Evolutionary conservation across 2,797 vertebrate species (phyloP).

Genomic region (Lateolabrax maculatus): DNA sequence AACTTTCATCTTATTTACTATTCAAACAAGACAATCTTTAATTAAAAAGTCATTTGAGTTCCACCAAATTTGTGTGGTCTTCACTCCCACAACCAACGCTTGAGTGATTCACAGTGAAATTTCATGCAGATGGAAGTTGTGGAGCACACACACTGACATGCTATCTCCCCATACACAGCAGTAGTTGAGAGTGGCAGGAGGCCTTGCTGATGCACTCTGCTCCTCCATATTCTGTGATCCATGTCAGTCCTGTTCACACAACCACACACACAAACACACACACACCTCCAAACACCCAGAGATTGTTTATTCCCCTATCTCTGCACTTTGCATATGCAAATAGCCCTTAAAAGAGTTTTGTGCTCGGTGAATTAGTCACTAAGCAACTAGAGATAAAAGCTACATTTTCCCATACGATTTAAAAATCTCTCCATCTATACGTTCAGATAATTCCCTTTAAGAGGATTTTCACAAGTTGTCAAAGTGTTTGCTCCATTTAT

Average conservation of each 20-base stretch:
- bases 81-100: constrained; percentile 22
- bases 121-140: constrained; percentile 39
- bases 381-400: constrained; percentile 66
- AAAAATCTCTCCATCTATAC: constrained; percentile 31
- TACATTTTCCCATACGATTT: constrained; percentile 34
- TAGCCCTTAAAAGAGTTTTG: constrained; percentile 54
- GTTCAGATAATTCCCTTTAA: constrained; percentile 35
- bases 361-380: constrained; percentile 63
- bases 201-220: constrained; percentile 56
- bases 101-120: constrained; percentile 30
- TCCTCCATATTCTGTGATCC: constrained; percentile 58
- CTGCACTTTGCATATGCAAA: constrained; percentile 74
- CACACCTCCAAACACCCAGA: constrained; percentile 40
- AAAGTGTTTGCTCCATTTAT: constrained; percentile 30
- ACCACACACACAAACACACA: constrained; percentile 33
- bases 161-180: constrained; percentile 39
- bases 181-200: constrained; percentile 34
- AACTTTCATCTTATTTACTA: constrained; percentile 9
- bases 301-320: constrained; percentile 61
- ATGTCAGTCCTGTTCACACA: constrained; percentile 54
- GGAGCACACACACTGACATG: constrained; percentile 1
- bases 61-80: background rate
- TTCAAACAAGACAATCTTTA: constrained; percentile 28
- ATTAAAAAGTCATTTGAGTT: constrained; percentile 42
- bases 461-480: constrained; percentile 52